Conservation (phyloP, 2,888 invertebrate species). For the Coelinius sp. region DNA sequence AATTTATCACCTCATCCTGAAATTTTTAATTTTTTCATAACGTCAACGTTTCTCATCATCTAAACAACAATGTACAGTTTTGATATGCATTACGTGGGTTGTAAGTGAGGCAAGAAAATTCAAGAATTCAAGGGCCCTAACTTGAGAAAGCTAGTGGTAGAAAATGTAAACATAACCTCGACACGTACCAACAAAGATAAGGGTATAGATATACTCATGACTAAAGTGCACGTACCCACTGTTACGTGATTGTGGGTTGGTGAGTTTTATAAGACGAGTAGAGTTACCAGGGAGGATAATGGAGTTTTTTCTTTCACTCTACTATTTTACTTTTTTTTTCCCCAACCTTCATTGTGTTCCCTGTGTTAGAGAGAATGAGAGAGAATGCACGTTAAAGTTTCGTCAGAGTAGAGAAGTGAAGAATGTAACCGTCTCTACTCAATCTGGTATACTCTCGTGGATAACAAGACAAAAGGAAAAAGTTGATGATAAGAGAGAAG, state of each 20-base stretch:
- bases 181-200: conserved; percentile 6
- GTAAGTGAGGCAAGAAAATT: neutral
- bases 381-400: neutral
- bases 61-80: neutral
- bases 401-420: neutral
- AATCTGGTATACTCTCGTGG: neutral
- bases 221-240: neutral
- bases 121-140: neutral
- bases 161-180: neutral
- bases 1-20: neutral
- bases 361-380: conserved; percentile 2
- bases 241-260: neutral
- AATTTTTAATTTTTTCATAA: neutral
- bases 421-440: conserved; percentile 22
- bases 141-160: neutral
- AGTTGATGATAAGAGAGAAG: neutral
- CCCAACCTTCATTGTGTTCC: neutral
- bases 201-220: neutral
- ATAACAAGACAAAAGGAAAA: conserved; percentile 10
- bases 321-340: neutral
- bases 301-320: conserved; percentile 1
- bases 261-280: neutral
- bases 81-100: neutral
- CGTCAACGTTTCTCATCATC: neutral
- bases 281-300: conserved; percentile 1